Conservation (phyloP, 2,113 vertebrate genomes). For the Saguinus midas region DNA sequence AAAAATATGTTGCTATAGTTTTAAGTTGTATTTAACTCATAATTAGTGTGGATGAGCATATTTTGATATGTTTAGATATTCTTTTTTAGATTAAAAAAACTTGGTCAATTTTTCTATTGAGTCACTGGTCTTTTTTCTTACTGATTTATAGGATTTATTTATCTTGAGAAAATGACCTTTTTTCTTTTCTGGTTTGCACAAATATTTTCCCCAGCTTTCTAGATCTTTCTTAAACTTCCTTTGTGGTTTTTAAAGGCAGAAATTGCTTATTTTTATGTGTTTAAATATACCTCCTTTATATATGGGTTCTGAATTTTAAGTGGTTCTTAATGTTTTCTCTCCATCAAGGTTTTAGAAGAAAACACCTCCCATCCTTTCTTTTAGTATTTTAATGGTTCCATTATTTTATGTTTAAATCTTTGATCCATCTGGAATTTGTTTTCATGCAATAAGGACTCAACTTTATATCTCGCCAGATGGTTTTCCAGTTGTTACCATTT, state of each 20-base stretch:
- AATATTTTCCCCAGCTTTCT: neutral
- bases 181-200: neutral
- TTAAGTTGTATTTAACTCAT: conserved; percentile 7
- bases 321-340: neutral
- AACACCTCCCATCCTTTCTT: neutral
- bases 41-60: neutral
- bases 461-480: conserved; percentile 40
- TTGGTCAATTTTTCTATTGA: conserved; percentile 35
- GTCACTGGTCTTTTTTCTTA: neutral
- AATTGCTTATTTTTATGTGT: conserved; percentile 11
- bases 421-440: conserved; percentile 60
- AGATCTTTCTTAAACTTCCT: neutral
- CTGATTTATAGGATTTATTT: neutral
- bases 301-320: neutral
- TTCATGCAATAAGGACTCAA: neutral
- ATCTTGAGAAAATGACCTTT: neutral
- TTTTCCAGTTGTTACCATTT: conserved; percentile 40
- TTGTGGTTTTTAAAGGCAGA: neutral
- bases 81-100: neutral
- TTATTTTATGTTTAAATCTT: conserved; percentile 61
- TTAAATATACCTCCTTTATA: neutral
- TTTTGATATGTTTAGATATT: conserved; percentile 30
- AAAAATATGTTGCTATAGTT: conserved; percentile 11
- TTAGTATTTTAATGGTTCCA: conserved; percentile 24
- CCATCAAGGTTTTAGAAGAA: neutral